Evolutionary conservation across 2,888 invertebrate species (phyloP), one percentile per base, ranked within the genome.

Genomic region (Allacma fusca): DNA sequence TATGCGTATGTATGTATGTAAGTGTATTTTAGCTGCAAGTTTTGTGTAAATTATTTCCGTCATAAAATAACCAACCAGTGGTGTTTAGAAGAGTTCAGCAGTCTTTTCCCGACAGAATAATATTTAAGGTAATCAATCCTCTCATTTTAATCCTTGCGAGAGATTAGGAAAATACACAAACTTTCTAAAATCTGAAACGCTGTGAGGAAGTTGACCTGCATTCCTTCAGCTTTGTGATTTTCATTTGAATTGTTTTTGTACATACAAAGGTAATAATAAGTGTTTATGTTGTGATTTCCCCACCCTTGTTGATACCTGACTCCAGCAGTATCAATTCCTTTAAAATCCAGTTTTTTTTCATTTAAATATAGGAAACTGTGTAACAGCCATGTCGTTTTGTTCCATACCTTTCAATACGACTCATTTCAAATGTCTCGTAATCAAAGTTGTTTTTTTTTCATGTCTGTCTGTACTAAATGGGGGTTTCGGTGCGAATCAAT

Each of bases 51-150:
- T 19, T 50, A 50, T 50, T 50, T 50, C 50, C 50, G n/a, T 50
- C 50, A 29, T 67, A n/a, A 65, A 28, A 29, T 65, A 67, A 67
- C 67, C 67, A 67, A 29, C 67, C 67, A 67, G 67, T 67, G 67
- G 67, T 67, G 28, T 67, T 67, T 19, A 9, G 9, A 1, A 64
- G 64, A 21, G 21, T 64, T 26, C 64, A 24, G 64, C 24, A 67
- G 67, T 67, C 67, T 67, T 67, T 28, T 67, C 29, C 29, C 16
- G 67, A 29, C 29, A 28, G 34, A 34, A 67, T 67, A 29, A 64
- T 67, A 34, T 67, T 29, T 28, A 16, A 67, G 4, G 34, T 67
- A 9, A n/a, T 67, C n/a, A 67, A 9, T 29, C 21, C 28, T 34
- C 34, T 67, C 34, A 34, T 29, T 19, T 34, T 34, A 29, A 28